Conservation (phyloP, 2,888 invertebrate species). For the Rhaphigaster nebulosa region DNA sequence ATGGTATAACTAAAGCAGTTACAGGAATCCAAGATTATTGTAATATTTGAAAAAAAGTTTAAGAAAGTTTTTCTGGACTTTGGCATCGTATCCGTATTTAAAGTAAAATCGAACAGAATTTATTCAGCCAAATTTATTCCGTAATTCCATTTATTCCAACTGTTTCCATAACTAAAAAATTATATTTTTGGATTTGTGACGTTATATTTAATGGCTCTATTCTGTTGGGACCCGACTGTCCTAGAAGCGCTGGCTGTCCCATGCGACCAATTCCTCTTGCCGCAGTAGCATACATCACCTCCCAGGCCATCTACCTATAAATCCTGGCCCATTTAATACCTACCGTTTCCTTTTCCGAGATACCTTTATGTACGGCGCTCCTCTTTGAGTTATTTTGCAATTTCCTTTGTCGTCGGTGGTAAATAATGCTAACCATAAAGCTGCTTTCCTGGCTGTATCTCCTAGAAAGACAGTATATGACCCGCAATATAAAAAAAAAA, state of each 20-base stretch:
- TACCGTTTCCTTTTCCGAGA: constrained; percentile 37
- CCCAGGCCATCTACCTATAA: neutral
- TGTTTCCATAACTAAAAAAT: neutral
- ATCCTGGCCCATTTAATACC: constrained; percentile 9
- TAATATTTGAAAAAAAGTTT: no score
- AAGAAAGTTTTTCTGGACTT: no score
- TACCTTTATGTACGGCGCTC: constrained; percentile 1
- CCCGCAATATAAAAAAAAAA: neutral
- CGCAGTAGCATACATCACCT: neutral
- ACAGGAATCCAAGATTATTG: no score
- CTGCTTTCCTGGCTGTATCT: neutral
- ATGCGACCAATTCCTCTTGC: neutral
- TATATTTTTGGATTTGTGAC: neutral
- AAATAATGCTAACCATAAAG: constrained; percentile 15
- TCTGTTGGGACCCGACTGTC: neutral
- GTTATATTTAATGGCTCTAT: neutral
- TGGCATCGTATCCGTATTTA: no score
- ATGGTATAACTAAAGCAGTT: no score
- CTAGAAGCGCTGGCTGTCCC: neutral
- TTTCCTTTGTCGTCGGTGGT: constrained; percentile 26
- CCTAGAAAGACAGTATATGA: neutral
- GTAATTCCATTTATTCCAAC: neutral
- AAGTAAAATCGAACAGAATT: neutral
- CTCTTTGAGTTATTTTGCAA: constrained; percentile 41
- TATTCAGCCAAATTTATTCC: neutral